A percentile compares a stretch with the other conserved stretches of the same genome.
Conservation (phyloP, 2,797 vertebrate species). For the Masticophis lateralis region DNA sequence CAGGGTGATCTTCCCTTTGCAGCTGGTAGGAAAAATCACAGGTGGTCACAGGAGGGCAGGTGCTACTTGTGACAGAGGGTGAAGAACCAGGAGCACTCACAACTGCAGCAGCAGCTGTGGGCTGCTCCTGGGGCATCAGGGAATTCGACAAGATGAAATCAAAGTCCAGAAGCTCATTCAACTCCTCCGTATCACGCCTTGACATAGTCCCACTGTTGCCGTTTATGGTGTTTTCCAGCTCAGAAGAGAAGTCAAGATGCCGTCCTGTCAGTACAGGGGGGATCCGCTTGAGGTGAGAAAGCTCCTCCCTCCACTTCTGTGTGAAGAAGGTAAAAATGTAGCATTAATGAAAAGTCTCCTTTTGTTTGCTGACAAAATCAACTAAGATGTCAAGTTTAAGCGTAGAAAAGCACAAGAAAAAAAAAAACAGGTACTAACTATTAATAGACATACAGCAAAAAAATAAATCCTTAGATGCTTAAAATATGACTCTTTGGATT, state of each 20-base stretch:
- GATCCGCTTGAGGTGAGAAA: conserved; percentile 86
- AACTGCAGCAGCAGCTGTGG: conserved; percentile 71
- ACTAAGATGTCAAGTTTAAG: not conserved
- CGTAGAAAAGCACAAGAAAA: not conserved
- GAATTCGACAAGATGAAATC: conserved; percentile 97
- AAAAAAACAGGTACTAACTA: not conserved
- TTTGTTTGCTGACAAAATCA: not conserved
- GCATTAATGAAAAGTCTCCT: not conserved
- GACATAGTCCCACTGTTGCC: conserved; percentile 69
- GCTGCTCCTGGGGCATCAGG: conserved; percentile 83
- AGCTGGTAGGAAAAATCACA: conserved; percentile 79
- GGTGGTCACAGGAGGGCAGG: conserved; percentile 63
- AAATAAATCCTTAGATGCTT: not conserved
- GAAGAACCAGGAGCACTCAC: conserved; percentile 75
- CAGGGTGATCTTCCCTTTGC: conserved; percentile 16
- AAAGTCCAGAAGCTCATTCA: conserved; percentile 89
- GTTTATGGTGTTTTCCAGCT: conserved; percentile 45
- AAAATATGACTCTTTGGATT: not conserved
- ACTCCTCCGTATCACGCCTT: conserved; percentile 85
- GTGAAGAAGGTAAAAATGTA: not conserved
- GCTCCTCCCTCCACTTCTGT: conserved; percentile 94
- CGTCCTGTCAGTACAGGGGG: conserved; percentile 75
- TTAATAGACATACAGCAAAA: not conserved
- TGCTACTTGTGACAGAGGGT: conserved; percentile 71
- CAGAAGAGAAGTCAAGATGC: conserved; percentile 63